Evolutionary conservation across 2,113 vertebrate genomes (phyloP).

Genomic region (Synchiropus splendidus): DNA sequence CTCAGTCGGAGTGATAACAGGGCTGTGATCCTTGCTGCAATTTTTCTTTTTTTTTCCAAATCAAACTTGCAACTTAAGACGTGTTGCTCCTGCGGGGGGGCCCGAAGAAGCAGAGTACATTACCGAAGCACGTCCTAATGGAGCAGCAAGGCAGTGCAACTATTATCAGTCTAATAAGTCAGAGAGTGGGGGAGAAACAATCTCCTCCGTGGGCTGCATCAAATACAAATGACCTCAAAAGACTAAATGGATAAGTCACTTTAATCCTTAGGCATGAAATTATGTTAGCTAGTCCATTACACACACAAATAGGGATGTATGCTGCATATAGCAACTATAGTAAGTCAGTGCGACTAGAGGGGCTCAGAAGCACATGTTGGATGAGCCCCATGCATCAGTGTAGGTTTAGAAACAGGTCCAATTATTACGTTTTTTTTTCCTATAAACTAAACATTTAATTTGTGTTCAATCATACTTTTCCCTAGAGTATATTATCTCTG

Average conservation of each 20-base stretch:
- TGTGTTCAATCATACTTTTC: too few relatives aligned
- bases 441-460: too few relatives aligned
- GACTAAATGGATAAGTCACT: conserved; percentile 37
- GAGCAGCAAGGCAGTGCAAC: neutral
- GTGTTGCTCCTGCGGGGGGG: neutral
- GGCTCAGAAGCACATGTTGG: neutral
- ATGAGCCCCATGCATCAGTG: neutral
- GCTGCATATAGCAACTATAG: neutral
- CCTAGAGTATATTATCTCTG: too few relatives aligned
- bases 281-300: conserved; percentile 42
- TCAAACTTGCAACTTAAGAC: too few relatives aligned
- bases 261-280: conserved; percentile 45
- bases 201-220: conserved; percentile 26
- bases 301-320: conserved; percentile 17
- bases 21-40: too few relatives aligned
- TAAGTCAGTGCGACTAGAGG: neutral
- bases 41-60: too few relatives aligned
- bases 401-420: too few relatives aligned
- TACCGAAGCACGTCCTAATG: too few relatives aligned
- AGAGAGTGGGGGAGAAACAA: conserved; percentile 26
- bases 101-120: neutral
- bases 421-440: too few relatives aligned
- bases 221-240: conserved; percentile 23
- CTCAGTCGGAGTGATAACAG: too few relatives aligned
- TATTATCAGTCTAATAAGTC: conserved; percentile 22